Base-by-base conservation (phyloP, 2,888 invertebrate species). In the Epinotia demarniana region DNA sequence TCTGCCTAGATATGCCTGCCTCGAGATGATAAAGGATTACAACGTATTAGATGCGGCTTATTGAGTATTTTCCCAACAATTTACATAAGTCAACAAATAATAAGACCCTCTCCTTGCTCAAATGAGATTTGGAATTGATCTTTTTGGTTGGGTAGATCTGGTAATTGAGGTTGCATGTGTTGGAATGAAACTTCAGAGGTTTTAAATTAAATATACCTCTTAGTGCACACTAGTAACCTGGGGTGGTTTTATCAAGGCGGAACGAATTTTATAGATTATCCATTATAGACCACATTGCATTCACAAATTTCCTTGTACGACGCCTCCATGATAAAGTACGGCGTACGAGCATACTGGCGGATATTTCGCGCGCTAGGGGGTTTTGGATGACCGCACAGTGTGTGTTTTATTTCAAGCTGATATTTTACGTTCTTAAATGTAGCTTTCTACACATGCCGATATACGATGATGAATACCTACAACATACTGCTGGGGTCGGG, bases 11-110 rank as follows among this genome's bases (percentile, higher is more conserved):
- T 86, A 84, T 84, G 87, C 86, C 91, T 91, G 91, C 81, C 81
- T 81, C 79, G 81, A 79, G 82, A 82, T 86, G 92, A 92, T 92
- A 92, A 92, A 89, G 87, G 86, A 87, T 88, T 87, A 87, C 85
- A 85, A 80, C 83, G 85, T 83, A 88, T 89, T 90, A 88, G 89
- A 88, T 81, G 85, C 82, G 83, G 85, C 87, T 90, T 90, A 89
- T 87, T 88, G 87, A 86, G 88, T 87, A 88, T 87, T 88, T 90
- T 84, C 84, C 84, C 79, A 81, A 86, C 85, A 87, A 89, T 90
- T 88, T 89, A 86, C 87, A 89, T 88, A 87, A 88, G 83, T 84
- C 85, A 86, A 86, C 87, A 87, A 89, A 86, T 86, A 85, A 86
- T 83, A 85, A 84, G 83, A 83, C 82, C 83, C 81, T 81, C 80